phyloP scores from a whole-genome alignment of 2,113 vertebrate genomes.

The zebrafish (Danio rerio) region DNA sequence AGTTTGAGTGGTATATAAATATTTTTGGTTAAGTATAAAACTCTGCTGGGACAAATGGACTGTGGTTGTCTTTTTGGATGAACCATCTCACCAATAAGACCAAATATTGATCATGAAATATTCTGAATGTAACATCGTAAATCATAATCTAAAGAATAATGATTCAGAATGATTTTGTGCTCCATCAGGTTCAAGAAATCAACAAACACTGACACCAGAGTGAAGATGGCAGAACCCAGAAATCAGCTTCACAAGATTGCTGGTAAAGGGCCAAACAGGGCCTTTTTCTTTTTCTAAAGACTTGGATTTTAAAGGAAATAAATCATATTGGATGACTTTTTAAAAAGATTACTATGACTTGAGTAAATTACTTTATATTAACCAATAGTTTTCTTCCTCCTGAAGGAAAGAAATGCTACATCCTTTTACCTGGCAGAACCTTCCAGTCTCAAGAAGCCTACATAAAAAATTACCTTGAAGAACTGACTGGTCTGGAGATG shows the following conservation, averaged over 20 bases:
- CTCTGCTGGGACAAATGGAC: no score
- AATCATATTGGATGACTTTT: neutral
- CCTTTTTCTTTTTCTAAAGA: neutral
- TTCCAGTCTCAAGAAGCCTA: neutral
- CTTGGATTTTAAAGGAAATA: neutral
- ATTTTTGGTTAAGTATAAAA: no score
- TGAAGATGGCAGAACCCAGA: neutral
- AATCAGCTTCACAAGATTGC: neutral
- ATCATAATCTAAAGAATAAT: no score
- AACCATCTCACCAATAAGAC: no score
- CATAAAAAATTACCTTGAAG: neutral
- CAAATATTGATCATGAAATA: no score
- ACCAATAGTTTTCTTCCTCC: neutral
- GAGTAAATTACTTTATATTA: neutral
- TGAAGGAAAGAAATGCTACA: neutral
- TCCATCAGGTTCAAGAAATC: no score
- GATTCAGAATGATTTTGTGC: no score
- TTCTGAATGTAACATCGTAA: no score
- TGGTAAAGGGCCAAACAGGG: neutral
- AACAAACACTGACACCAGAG: no score
- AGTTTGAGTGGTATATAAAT: no score
- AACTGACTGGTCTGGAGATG: neutral
- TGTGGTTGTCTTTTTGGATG: no score
- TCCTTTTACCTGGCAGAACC: neutral
- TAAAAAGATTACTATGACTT: neutral